These are phyloP conservation scores for Lathamus discolor DNA, from an alignment of 2,113 vertebrate species.

Conservation along the genomic window DNA sequence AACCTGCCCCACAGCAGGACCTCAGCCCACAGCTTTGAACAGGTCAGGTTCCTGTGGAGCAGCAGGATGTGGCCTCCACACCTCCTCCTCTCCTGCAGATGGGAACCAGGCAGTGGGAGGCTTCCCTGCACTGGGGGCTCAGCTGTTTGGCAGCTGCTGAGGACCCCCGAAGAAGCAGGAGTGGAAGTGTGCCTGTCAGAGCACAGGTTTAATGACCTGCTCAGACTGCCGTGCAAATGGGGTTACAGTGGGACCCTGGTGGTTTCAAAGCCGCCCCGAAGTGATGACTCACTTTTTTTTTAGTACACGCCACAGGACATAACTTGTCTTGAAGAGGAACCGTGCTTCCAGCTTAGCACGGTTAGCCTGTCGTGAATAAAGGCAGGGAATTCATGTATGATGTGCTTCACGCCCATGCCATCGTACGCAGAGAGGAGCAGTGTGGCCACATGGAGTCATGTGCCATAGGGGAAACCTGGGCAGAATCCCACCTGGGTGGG, in stretches of 20 bases:
- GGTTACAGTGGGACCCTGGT: background rate
- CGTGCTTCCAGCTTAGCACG: background rate
- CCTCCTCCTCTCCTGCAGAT: background rate
- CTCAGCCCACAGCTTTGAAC: background rate
- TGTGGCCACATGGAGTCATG: background rate
- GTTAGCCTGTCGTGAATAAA: background rate
- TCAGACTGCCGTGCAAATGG: background rate
- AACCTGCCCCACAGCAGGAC: background rate
- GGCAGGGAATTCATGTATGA: background rate
- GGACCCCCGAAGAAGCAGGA: background rate
- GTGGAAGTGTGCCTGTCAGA: background rate
- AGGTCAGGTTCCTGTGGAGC: background rate
- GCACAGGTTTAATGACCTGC: background rate
- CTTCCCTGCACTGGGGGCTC: background rate
- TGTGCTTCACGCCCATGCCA: background rate
- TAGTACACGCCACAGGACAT: background rate
- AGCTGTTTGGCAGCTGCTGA: background rate
- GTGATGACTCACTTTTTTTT: background rate
- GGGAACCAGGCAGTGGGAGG: background rate
- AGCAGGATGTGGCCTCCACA: background rate
- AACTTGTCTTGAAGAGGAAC: background rate
- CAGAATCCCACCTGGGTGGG: background rate
- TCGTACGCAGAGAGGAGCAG: background rate
- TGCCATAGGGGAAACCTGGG: background rate
- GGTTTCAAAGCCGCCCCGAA: background rate